Percentiles rank a stretch among this genome's conserved stretches.
Evolutionary conservation across 2,113 vertebrate species (phyloP).

Genomic region (Progne subis): DNA sequence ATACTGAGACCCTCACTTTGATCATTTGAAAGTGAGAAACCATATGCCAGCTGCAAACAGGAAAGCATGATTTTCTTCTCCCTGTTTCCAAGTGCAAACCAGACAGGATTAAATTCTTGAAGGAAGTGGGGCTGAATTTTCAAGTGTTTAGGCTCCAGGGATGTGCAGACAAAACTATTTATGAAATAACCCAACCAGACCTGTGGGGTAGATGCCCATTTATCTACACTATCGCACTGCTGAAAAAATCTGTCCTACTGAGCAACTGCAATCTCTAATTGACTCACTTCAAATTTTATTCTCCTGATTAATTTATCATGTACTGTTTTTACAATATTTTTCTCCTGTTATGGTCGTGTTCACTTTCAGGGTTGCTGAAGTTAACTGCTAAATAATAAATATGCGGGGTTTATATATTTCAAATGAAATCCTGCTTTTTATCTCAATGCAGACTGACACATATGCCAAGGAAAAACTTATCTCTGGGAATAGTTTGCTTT

Average conservation of each 20-base stretch:
- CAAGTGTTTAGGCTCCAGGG: constrained; percentile 28
- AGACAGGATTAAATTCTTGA: neutral
- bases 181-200: neutral
- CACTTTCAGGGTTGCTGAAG: constrained; percentile 11
- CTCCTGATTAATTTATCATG: neutral
- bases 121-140: neutral
- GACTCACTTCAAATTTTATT: neutral
- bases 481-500: neutral
- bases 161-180: constrained; percentile 23
- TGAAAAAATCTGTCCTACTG: neutral
- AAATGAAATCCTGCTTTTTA: constrained; percentile 16
- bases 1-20: neutral
- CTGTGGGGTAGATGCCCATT: neutral
- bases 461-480: constrained; percentile 25
- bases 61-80: neutral
- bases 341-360: neutral
- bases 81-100: neutral
- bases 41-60: neutral
- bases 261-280: neutral
- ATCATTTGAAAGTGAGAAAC: neutral
- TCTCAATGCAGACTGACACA: neutral
- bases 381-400: constrained; percentile 8
- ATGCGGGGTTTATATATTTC: neutral
- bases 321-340: neutral
- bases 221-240: constrained; percentile 19